Percentiles rank a stretch among this genome's conserved stretches.
Evolutionary conservation across 2,113 vertebrate species (phyloP).

Genomic region (Trematocara nigrifrons): DNA sequence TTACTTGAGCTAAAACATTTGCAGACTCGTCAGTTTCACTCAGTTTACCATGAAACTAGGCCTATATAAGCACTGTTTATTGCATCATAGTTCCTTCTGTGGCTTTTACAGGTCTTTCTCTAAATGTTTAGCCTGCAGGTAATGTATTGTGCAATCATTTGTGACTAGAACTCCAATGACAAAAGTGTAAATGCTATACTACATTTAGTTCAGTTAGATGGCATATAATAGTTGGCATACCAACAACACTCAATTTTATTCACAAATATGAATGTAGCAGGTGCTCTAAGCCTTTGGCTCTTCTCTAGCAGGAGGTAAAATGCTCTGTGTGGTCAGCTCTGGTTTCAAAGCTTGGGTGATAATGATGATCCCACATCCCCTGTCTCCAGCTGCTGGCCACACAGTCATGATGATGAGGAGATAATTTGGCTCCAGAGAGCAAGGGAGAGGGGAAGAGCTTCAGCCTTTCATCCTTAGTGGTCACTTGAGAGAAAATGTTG

Average conservation of each 20-base stretch:
- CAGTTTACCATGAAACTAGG: background rate
- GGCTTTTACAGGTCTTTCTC: background rate
- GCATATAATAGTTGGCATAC: background rate
- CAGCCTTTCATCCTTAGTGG: background rate
- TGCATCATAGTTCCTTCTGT: background rate
- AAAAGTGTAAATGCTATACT: background rate
- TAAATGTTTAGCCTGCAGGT: background rate
- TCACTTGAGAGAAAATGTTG: slow-evolving; percentile 14
- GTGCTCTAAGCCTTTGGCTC: background rate
- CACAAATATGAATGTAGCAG: background rate
- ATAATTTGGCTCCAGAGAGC: slow-evolving; percentile 47
- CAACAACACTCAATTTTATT: background rate
- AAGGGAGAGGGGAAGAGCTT: background rate
- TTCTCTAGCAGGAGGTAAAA: slow-evolving; percentile 1
- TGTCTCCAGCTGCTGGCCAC: slow-evolving; percentile 8
- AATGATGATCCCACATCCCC: slow-evolving; percentile 2
- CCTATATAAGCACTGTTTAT: background rate
- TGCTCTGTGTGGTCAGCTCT: background rate
- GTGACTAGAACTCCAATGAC: background rate
- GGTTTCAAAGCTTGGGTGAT: slow-evolving; percentile 16
- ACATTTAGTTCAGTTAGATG: background rate
- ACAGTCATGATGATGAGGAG: background rate
- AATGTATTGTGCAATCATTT: background rate
- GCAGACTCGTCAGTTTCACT: background rate
- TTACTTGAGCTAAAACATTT: background rate